These are phyloP conservation scores for Polymixis lichenea DNA, from an alignment of 2,888 invertebrate genomes.

Conservation along the genomic window DNA sequence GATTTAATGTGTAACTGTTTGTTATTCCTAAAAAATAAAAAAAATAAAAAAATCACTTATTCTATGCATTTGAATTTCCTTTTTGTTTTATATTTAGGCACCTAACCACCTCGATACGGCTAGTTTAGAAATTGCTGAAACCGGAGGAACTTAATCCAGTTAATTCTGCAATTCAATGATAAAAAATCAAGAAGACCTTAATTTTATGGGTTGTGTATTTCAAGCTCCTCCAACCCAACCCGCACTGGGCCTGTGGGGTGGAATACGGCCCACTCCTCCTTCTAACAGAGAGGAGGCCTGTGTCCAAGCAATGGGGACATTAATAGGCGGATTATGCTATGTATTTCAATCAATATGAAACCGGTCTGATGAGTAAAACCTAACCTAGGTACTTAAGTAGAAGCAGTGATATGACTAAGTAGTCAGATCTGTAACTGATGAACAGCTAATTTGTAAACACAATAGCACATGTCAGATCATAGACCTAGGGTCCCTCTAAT, in stretches of 20 bases:
- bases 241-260: no score
- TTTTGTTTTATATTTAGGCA: not conserved
- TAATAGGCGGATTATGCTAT: no score
- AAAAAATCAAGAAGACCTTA: no score
- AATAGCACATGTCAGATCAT: constrained; percentile 8
- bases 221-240: no score
- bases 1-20: no score
- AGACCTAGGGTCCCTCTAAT: not conserved
- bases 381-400: not conserved
- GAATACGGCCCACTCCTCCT: no score
- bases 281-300: no score
- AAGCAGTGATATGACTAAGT: not conserved
- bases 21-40: no score
- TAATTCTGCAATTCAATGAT: not conserved
- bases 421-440: not conserved
- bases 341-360: constrained; percentile 3
- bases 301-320: no score
- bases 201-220: not conserved
- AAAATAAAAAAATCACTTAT: not conserved
- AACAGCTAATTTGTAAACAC: constrained; percentile 39
- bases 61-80: no score
- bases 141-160: no score
- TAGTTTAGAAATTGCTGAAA: not conserved
- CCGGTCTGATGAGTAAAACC: constrained; percentile 12
- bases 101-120: not conserved